Conservation (phyloP, 2,888 invertebrate genomes). For the Parnassius smintheus region DNA sequence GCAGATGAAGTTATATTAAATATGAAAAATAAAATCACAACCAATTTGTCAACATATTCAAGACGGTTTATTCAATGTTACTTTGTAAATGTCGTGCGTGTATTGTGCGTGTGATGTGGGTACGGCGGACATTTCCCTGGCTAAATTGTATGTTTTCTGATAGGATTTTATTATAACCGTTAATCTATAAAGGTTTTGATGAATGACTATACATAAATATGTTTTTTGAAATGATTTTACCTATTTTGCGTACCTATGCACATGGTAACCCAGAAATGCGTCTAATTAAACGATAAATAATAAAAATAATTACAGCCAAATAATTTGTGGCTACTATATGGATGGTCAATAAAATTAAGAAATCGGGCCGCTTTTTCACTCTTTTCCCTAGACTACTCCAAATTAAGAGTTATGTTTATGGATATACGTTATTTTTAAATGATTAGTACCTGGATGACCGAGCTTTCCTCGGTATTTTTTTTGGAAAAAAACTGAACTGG, state of each 20-base stretch:
- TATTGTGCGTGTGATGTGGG: conserved; percentile 75
- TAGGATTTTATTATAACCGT: conserved; percentile 40
- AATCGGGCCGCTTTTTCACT: no score
- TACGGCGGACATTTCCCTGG: conserved; percentile 48
- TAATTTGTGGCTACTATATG: no score
- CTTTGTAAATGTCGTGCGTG: conserved; percentile 42
- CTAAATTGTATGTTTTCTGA: conserved; percentile 64
- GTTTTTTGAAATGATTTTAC: conserved; percentile 3
- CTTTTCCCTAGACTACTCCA: no score
- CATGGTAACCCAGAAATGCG: no score
- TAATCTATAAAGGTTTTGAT: conserved; percentile 30
- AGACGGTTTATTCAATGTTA: conserved; percentile 51
- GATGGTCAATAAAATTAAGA: no score
- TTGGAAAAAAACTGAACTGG: no score
- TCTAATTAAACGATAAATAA: no score
- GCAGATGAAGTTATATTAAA: neutral
- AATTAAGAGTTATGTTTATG: no score
- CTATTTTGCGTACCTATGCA: neutral
- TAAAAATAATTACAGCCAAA: no score
- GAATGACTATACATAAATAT: conserved; percentile 20
- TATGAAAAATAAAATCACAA: conserved; percentile 50
- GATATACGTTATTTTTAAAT: no score
- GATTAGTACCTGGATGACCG: no score
- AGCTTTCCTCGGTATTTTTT: no score
- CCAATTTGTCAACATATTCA: conserved; percentile 59